phyloP scores from a whole-genome alignment of 2,797 vertebrate species.

The Hyperoplus immaculatus region DNA sequence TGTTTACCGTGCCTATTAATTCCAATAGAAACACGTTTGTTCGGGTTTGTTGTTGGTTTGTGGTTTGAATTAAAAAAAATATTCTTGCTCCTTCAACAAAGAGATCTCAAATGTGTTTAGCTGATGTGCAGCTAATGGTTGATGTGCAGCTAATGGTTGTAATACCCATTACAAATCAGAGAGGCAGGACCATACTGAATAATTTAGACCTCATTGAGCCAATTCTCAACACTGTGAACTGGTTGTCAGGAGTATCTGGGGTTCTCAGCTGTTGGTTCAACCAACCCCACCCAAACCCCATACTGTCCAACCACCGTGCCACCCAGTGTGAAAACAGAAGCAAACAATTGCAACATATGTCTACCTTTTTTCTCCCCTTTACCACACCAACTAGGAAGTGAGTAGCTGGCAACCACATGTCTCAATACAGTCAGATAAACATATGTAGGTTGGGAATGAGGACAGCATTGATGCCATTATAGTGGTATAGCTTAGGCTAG shows the following conservation, averaged over 20 bases:
- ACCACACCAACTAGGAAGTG: not conserved
- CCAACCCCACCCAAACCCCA: slow-evolving; percentile 29
- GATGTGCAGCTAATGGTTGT: not conserved
- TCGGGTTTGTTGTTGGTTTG: slow-evolving; percentile 40
- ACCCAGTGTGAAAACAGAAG: slow-evolving; percentile 22
- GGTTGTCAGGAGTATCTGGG: slow-evolving; percentile 55
- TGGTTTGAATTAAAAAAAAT: slow-evolving; percentile 13
- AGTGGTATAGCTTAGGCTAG: not conserved
- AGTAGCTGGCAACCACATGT: not conserved
- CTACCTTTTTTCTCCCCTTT: not conserved
- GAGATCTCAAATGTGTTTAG: slow-evolving; percentile 1
- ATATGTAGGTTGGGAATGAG: not conserved
- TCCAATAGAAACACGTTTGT: slow-evolving; percentile 38
- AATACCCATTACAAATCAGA: slow-evolving; percentile 33
- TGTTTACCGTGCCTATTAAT: slow-evolving; percentile 13
- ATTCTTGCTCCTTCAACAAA: not conserved
- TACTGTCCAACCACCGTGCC: not conserved
- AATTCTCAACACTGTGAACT: slow-evolving; percentile 44
- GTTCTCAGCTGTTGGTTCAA: slow-evolving; percentile 28
- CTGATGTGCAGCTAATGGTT: not conserved
- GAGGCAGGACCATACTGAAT: slow-evolving; percentile 52
- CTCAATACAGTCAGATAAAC: not conserved
- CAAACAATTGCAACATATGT: slow-evolving; percentile 10
- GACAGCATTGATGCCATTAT: not conserved
- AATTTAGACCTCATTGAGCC: slow-evolving; percentile 48